Conservation (phyloP, 2,113 vertebrate species). For the Spilogale gracilis region DNA sequence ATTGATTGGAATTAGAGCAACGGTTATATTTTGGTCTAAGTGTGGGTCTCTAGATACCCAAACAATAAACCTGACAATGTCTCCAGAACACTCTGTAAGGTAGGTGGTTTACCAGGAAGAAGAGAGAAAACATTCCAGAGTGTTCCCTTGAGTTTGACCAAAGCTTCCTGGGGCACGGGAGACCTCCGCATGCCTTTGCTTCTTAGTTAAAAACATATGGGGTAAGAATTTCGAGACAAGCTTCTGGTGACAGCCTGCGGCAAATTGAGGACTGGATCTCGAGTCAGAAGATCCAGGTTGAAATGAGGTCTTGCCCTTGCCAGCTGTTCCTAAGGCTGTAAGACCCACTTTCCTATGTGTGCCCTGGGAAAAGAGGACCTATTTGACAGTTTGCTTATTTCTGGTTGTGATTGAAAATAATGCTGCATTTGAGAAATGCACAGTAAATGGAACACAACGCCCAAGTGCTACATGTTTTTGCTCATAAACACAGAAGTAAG, state of each 20-base stretch:
- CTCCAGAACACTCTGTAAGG: not conserved
- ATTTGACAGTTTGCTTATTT: not conserved
- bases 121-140: slow-evolving; percentile 69
- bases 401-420: not conserved
- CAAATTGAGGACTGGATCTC: slow-evolving; percentile 48
- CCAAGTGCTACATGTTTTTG: not conserved
- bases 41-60: slow-evolving; percentile 12
- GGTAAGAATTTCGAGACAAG: slow-evolving; percentile 69
- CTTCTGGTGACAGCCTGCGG: slow-evolving; percentile 64
- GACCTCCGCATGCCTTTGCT: slow-evolving; percentile 26
- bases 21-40: slow-evolving; percentile 56
- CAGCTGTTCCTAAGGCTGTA: not conserved
- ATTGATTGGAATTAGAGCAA: slow-evolving; percentile 62
- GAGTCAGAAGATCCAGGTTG: not conserved
- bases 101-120: slow-evolving; percentile 56
- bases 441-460: not conserved
- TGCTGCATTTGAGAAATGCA: not conserved
- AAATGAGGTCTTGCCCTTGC: slow-evolving; percentile 33
- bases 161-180: slow-evolving; percentile 51
- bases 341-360: not conserved
- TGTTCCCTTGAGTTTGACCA: slow-evolving; percentile 67
- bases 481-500: not conserved
- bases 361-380: not conserved
- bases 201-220: slow-evolving; percentile 79
- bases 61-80: slow-evolving; percentile 55